Percentiles rank a stretch among this genome's conserved stretches.
Evolutionary conservation across 2,797 vertebrate species (phyloP).

Genomic region (Hemibagrus guttatus): DNA sequence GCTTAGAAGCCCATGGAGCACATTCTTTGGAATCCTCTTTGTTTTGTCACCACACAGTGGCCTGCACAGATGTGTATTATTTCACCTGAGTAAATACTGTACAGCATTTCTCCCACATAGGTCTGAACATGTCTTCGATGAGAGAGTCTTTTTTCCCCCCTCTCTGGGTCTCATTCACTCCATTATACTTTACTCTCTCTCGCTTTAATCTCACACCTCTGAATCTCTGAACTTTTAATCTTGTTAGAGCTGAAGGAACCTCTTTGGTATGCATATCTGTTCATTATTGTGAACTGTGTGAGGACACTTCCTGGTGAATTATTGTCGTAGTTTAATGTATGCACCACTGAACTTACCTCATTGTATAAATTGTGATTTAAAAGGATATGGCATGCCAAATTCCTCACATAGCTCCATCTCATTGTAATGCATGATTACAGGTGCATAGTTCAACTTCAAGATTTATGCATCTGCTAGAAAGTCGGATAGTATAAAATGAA

Average conservation of each 20-base stretch:
- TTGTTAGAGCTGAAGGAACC: slow-evolving; percentile 64
- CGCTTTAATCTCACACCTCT: slow-evolving; percentile 55
- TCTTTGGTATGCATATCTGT: slow-evolving; percentile 66
- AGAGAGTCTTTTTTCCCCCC: slow-evolving; percentile 43
- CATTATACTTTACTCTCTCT: slow-evolving; percentile 47
- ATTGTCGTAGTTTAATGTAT: slow-evolving; percentile 57
- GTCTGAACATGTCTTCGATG: slow-evolving; percentile 66
- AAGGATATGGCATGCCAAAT: slow-evolving; percentile 71
- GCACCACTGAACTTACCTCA: slow-evolving; percentile 62
- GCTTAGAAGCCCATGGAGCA: slow-evolving; percentile 74
- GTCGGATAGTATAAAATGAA: slow-evolving; percentile 56
- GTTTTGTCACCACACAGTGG: slow-evolving; percentile 83
- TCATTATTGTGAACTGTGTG: slow-evolving; percentile 11
- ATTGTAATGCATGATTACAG: slow-evolving; percentile 76
- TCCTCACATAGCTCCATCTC: slow-evolving; percentile 78
- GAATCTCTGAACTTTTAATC: slow-evolving; percentile 52
- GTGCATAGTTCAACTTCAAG: slow-evolving; percentile 65
- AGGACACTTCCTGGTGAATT: slow-evolving; percentile 18
- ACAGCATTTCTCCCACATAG: slow-evolving; percentile 77
- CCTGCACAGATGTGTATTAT: slow-evolving; percentile 81
- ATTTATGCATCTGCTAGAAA: slow-evolving; percentile 64
- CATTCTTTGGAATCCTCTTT: slow-evolving; percentile 88
- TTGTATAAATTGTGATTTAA: slow-evolving; percentile 66
- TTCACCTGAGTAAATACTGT: slow-evolving; percentile 94
- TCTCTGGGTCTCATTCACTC: slow-evolving; percentile 39